Base-by-base conservation (phyloP, 2,888 invertebrate species). In the Scelioninae gen. 2 region DNA sequence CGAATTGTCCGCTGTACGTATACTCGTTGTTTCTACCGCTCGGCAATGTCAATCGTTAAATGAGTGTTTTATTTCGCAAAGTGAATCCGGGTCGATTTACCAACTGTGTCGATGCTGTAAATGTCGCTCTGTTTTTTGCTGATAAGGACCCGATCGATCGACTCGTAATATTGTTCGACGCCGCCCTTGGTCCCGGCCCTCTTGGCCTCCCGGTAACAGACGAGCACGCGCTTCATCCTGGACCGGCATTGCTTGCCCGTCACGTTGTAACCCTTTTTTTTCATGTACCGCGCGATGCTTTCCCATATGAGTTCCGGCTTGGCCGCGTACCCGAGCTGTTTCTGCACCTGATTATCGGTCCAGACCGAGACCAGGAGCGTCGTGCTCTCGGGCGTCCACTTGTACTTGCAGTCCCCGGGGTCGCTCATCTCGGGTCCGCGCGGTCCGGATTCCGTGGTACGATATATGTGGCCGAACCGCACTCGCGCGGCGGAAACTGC, bases 301-400 rank as follows among this genome's bases (percentile, higher is more conserved):
- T 86, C 86, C 86, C 86, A 86, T 64, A 85, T 83, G 6, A 85
- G 73, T 41, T 84, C 85, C 1, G 85, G 84, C 28, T 83, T 84
- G 3, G 80, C 63, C 0, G 85, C 71, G 43, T 82, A 83, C 9
- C 83, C 82, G 5, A 86, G 76, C 58, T 86, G 85, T 31, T 85
- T 85, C 61, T 86, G 86, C 7, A 86, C 85, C 60, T 85, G 85
- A 28, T 79, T 82, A 55, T 86, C 86, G 0, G 85, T 83, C 86
- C 86, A 86, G 2, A 86, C 82, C 3, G 86, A 86, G 7, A 86
- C 85, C 31, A 86, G 76, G 4, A 86, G 78, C 11, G 83, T 78
- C 1, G 85, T 85, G 55, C 86, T 85, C 35, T 85, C 86, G 0
- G 84, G 84, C 0, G 84, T 84, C 86, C 86, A 86, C 65, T 85